Base-by-base conservation (phyloP, 1,140 invertebrate species). In the Onthophagus taurus region DNA sequence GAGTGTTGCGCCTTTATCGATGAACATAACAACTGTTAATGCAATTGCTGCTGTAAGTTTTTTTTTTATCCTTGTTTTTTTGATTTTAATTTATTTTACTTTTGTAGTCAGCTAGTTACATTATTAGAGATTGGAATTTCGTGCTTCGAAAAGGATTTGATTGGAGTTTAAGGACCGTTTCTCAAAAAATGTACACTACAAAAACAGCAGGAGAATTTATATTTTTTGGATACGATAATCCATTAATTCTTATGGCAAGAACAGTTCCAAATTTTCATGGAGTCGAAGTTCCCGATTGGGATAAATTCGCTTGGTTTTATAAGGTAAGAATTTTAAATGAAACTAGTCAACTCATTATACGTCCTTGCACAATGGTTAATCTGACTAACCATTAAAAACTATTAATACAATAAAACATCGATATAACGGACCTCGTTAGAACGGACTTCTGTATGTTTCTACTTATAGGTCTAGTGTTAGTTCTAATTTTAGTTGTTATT, bases 281-380 rank as follows among this genome's bases (percentile, higher is more conserved):
- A 2, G 69, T 71, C 2, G 67, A 76, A 1, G 75, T 80, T 3
- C 74, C 73, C 0, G 77, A 76, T 12, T 42, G 44, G 23, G 83
- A 86, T 56, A 75, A 71, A 53, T 87, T 89, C 60, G 85, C 82
- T 18, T 80, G 84, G 74, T 87, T 89, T 65, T 88, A 86, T 61
- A 72, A 74, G 64, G 85, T 88, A 71, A 66, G 70, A 37, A 48
- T 36, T 43, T 45, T 14, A 44, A 5, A n/a, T n/a, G n/a, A n/a
- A n/a, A n/a, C n/a, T n/a, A n/a, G n/a, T n/a, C n/a, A n/a, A n/a
- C n/a, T n/a, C n/a, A n/a, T n/a, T n/a, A n/a, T n/a, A n/a, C n/a
- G n/a, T n/a, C n/a, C n/a, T n/a, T n/a, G n/a, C n/a, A n/a, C n/a
- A n/a, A n/a, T n/a, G n/a, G n/a, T n/a, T n/a, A n/a, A n/a, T n/a